These are phyloP conservation scores for Vanessa atalanta DNA, from an alignment of 1,140 invertebrate genomes.

Conservation along the genomic window DNA sequence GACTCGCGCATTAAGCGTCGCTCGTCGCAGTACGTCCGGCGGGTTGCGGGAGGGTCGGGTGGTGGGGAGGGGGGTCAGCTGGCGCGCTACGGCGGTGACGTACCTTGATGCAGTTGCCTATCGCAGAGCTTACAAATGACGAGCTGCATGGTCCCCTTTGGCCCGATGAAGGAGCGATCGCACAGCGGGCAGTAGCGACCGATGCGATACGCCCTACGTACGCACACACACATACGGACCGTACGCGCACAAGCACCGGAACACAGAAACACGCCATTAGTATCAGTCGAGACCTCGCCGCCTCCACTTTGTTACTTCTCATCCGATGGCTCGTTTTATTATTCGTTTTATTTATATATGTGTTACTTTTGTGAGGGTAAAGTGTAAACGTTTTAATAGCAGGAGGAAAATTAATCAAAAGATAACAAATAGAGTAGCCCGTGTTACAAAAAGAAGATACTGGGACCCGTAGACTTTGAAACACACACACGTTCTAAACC, in stretches of 20 bases:
- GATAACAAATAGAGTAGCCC: not conserved
- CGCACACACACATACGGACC: constrained; percentile 72
- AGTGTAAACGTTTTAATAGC: not conserved
- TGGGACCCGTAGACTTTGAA: not conserved
- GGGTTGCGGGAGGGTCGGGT: not conserved
- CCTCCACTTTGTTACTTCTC: constrained; percentile 56
- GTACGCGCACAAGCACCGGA: constrained; percentile 76
- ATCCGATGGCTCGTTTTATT: constrained; percentile 41
- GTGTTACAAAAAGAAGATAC: not conserved
- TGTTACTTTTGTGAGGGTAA: not conserved
- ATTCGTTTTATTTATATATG: not conserved
- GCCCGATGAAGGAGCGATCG: constrained; percentile 80
- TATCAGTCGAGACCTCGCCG: constrained; percentile 48
- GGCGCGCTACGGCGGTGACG: constrained; percentile 54
- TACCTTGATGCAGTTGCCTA: constrained; percentile 81
- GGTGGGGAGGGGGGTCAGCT: not conserved
- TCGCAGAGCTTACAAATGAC: constrained; percentile 81
- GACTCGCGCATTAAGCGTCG: too few relatives aligned
- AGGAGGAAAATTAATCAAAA: not conserved
- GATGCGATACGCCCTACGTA: constrained; percentile 80
- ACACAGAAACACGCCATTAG: constrained; percentile 80
- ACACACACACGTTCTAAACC: not conserved
- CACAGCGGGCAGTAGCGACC: constrained; percentile 81
- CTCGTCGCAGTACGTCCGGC: too few relatives aligned
- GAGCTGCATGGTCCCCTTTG: constrained; percentile 81